A percentile compares a stretch with the other conserved stretches of the same genome.
Evolutionary conservation across 2,797 vertebrate species (phyloP).

Genomic region (Enteromius afrohamiltoni): DNA sequence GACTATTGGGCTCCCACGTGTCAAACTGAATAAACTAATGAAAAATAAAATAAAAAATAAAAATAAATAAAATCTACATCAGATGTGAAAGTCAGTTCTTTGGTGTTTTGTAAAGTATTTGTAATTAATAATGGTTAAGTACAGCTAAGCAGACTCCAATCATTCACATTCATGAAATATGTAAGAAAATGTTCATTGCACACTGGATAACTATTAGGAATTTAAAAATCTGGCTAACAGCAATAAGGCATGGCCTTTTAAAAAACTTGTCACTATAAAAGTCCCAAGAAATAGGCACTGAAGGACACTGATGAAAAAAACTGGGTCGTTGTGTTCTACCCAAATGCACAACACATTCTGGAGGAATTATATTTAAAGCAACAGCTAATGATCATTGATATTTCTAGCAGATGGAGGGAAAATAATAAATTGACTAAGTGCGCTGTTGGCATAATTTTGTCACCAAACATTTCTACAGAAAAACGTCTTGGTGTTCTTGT

Average conservation of each 20-base stretch:
- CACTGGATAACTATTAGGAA: not conserved
- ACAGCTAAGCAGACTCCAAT: not conserved
- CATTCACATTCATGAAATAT: not conserved
- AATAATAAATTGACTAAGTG: not conserved
- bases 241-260: not conserved
- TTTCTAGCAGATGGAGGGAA: conserved; percentile 28
- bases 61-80: not conserved
- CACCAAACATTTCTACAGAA: conserved; percentile 16
- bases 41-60: not conserved
- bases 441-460: not conserved
- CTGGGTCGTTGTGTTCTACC: not conserved
- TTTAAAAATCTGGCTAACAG: not conserved
- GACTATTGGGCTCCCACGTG: too few species aligned
- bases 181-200: not conserved
- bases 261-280: not conserved
- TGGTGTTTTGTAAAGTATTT: not conserved
- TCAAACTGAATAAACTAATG: not conserved
- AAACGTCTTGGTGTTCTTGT: not conserved
- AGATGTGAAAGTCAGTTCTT: not conserved
- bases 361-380: not conserved
- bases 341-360: not conserved
- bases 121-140: not conserved
- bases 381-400: conserved; percentile 8
- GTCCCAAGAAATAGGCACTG: not conserved
- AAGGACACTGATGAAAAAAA: not conserved